Percentiles rank a stretch among this genome's conserved stretches.
Conservation (phyloP, 2,797 vertebrate genomes). For the Borostomias antarcticus region DNA sequence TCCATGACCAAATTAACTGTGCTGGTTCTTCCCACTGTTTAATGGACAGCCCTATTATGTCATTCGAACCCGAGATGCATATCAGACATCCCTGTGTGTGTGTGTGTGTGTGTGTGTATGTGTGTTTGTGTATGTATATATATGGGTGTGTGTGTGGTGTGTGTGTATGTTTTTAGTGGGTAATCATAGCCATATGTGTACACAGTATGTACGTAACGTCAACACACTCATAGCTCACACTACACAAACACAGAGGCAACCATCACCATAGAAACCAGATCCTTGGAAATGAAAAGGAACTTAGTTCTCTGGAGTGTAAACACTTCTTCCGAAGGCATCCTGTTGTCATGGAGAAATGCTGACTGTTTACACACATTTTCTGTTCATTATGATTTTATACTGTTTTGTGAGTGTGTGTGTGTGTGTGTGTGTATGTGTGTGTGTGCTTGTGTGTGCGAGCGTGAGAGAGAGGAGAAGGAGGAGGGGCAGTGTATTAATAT, state of each 20-base stretch:
- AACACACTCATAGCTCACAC: constrained; percentile 53
- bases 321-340: constrained; percentile 59
- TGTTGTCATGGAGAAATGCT: constrained; percentile 71
- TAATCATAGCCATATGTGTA: constrained; percentile 71
- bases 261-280: constrained; percentile 72
- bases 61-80: background rate
- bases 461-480: constrained; percentile 22
- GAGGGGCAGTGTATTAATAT: constrained; percentile 43
- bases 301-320: constrained; percentile 67
- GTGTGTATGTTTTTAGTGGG: constrained; percentile 37
- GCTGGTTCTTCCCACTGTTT: background rate
- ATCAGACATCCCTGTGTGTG: background rate
- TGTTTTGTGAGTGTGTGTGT: constrained; percentile 17
- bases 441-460: constrained; percentile 12
- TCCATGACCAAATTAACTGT: background rate
- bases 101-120: background rate
- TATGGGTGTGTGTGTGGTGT: background rate
- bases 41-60: background rate
- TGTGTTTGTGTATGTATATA: background rate
- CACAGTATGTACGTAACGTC: constrained; percentile 70
- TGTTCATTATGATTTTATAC: constrained; percentile 51
- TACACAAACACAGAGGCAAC: constrained; percentile 67
- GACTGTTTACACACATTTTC: constrained; percentile 59
- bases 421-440: constrained; percentile 21
- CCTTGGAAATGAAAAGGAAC: constrained; percentile 58